Evolutionary conservation across 1,140 invertebrate species (phyloP).

Genomic region (Penaeus vannamei): DNA sequence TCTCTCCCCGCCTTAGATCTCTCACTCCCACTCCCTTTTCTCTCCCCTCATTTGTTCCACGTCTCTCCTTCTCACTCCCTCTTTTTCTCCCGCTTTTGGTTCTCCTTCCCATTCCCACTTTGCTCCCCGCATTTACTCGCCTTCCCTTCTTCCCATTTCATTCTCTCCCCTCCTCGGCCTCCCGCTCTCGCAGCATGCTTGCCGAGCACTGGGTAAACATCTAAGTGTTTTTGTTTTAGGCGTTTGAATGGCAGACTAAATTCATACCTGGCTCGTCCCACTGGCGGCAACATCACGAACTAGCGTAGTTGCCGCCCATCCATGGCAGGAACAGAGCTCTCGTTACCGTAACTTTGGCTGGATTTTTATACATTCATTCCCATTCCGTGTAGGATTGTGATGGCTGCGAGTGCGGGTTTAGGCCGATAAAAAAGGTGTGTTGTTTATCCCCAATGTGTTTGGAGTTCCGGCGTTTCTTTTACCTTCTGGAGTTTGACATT

Average conservation of each 20-base stretch:
- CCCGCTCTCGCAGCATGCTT: background rate
- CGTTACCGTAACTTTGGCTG: slow-evolving; percentile 24
- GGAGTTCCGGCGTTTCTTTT: too few species aligned
- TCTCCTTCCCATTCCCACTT: background rate
- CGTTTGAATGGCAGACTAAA: slow-evolving; percentile 9
- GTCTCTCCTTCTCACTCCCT: background rate
- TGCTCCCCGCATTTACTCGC: too few species aligned
- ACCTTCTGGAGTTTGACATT: too few species aligned
- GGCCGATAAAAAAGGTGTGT: background rate
- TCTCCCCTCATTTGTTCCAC: background rate
- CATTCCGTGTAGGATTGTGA: too few species aligned
- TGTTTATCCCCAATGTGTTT: background rate
- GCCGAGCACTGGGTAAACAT: slow-evolving; percentile 10
- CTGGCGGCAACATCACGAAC: slow-evolving; percentile 21
- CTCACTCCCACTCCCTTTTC: background rate
- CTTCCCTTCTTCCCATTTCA: background rate
- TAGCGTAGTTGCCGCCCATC: background rate
- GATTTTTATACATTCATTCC: background rate
- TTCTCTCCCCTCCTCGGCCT: background rate
- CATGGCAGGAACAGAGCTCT: background rate
- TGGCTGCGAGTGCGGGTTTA: too few species aligned
- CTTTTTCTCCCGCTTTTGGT: background rate
- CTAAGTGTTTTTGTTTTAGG: slow-evolving; percentile 13
- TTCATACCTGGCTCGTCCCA: slow-evolving; percentile 8
- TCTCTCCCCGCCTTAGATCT: background rate